phyloP scores from a whole-genome alignment of 2,888 invertebrate species.

The Crocallis elinguaria region DNA sequence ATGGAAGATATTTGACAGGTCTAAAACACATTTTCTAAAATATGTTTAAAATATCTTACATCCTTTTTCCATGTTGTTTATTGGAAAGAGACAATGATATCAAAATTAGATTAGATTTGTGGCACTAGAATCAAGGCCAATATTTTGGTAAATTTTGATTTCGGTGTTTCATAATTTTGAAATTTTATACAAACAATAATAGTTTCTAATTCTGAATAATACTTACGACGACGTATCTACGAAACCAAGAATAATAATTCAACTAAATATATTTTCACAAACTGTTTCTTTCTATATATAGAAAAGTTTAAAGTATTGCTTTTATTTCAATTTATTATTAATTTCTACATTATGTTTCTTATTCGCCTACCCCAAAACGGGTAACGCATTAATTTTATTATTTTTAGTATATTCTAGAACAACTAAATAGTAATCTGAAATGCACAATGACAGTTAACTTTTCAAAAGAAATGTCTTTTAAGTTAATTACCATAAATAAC shows the following conservation, averaged over 20 bases:
- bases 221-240: conserved; percentile 3
- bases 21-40: too few species aligned
- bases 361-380: conserved; percentile 16
- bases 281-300: conserved; percentile 6
- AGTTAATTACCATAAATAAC: conserved; percentile 25
- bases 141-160: too few species aligned
- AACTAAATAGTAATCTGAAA: conserved; percentile 8
- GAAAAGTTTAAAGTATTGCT: conserved; percentile 20
- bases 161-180: neutral
- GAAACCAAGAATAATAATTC: neutral
- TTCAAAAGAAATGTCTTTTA: conserved; percentile 22
- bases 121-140: too few species aligned
- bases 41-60: too few species aligned
- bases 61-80: too few species aligned
- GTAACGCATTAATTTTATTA: conserved; percentile 2
- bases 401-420: conserved; percentile 14
- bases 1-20: too few species aligned
- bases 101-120: too few species aligned
- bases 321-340: conserved; percentile 11
- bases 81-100: too few species aligned
- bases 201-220: conserved; percentile 9
- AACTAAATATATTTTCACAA: conserved; percentile 7
- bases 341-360: conserved; percentile 6
- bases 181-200: neutral
- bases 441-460: conserved; percentile 1